phyloP scores from a whole-genome alignment of 1,140 invertebrate genomes.

The Drosophila kepulauana region DNA sequence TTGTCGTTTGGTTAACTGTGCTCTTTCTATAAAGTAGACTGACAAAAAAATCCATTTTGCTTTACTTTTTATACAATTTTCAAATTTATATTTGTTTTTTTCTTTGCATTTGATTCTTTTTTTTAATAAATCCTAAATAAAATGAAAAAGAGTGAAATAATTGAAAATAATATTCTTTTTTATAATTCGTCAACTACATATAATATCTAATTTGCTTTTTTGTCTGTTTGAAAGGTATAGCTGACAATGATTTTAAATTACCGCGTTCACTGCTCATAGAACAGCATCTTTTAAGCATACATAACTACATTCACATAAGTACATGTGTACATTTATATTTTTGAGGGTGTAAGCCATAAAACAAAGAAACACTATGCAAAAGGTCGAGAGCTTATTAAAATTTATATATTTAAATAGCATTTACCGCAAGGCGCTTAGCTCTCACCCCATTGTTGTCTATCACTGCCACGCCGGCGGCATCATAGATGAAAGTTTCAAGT shows the following conservation, averaged over 20 bases:
- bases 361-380: constrained; percentile 34
- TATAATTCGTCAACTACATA: not conserved
- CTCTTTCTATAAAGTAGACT: too few species aligned
- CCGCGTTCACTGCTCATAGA: too few species aligned
- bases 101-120: too few species aligned
- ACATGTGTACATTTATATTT: not conserved
- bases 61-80: too few species aligned
- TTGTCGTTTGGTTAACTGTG: too few species aligned
- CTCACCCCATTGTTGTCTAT: constrained; percentile 40
- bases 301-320: not conserved
- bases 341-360: constrained; percentile 10
- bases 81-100: too few species aligned
- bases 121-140: too few species aligned
- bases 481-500: constrained; percentile 72
- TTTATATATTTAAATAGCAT: constrained; percentile 84
- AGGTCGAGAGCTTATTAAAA: constrained; percentile 78
- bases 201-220: not conserved
- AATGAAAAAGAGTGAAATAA: too few species aligned
- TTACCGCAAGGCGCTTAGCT: constrained; percentile 54
- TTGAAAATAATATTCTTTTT: too few species aligned
- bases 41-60: too few species aligned
- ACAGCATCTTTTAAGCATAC: too few species aligned
- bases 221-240: not conserved
- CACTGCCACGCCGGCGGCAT: constrained; percentile 53
- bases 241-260: not conserved